A percentile compares a stretch with the other conserved stretches of the same genome.
Conservation (phyloP, 2,797 vertebrate species). For the Enteromius mattozi region DNA sequence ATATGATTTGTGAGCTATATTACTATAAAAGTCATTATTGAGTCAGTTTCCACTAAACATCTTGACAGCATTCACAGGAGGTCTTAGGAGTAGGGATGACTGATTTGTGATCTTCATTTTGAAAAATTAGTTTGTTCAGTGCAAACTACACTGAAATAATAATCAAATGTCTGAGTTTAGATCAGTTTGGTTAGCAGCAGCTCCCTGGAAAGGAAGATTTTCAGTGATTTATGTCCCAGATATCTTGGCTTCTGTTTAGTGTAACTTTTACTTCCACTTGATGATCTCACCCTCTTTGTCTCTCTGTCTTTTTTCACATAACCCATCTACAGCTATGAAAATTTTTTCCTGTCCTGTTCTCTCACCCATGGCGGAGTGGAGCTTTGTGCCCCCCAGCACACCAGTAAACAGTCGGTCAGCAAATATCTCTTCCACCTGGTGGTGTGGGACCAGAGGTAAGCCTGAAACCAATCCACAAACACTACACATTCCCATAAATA, state of each 20-base stretch:
- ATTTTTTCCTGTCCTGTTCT: conserved; percentile 95
- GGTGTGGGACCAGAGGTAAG: conserved; percentile 96
- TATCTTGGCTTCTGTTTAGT: neutral
- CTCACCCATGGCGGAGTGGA: conserved; percentile 91
- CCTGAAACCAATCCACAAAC: neutral
- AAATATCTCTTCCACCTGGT: conserved; percentile 97
- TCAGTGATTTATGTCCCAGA: neutral
- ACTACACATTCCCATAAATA: neutral
- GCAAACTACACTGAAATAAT: neutral
- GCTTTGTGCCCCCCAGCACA: conserved; percentile 92
- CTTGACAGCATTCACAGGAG: neutral
- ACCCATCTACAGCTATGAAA: conserved; percentile 84
- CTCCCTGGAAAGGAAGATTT: neutral
- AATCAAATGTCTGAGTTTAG: neutral
- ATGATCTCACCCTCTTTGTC: neutral
- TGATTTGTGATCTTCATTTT: neutral
- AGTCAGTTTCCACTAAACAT: neutral
- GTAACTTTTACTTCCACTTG: neutral
- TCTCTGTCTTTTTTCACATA: conserved; percentile 3
- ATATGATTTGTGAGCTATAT: neutral
- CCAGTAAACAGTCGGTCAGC: conserved; percentile 88
- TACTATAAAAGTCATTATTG: neutral
- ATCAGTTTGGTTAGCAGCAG: neutral
- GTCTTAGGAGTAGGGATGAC: neutral
- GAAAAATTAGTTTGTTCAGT: neutral